Evolutionary conservation across 2,888 invertebrate genomes (phyloP).

Genomic region (Erebia epiphron): DNA sequence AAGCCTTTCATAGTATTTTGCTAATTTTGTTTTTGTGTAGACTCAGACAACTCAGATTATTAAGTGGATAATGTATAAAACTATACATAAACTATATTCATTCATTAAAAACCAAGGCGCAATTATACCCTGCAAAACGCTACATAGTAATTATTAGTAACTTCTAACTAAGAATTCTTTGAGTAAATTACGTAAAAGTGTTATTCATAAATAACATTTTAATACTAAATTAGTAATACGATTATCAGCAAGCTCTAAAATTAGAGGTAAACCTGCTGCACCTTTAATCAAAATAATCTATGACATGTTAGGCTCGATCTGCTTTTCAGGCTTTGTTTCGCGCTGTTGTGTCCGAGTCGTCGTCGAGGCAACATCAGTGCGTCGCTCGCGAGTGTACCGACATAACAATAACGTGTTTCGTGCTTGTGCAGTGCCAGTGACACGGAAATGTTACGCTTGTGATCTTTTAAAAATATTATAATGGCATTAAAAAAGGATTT

Average conservation of each 20-base stretch:
- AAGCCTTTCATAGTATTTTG: too few species aligned
- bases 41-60: too few species aligned
- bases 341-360: constrained; percentile 75
- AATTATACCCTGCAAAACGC: too few species aligned
- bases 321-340: constrained; percentile 57
- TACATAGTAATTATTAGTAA: too few species aligned
- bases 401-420: constrained; percentile 46
- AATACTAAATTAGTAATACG: too few species aligned
- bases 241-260: neutral
- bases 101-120: too few species aligned
- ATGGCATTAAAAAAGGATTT: constrained; percentile 80
- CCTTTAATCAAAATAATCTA: constrained; percentile 53
- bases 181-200: too few species aligned
- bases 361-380: constrained; percentile 68
- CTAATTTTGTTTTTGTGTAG: too few species aligned
- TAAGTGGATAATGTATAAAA: too few species aligned
- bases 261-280: constrained; percentile 3
- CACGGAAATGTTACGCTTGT: constrained; percentile 66
- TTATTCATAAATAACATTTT: too few species aligned
- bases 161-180: too few species aligned
- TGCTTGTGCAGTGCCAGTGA: constrained; percentile 67
- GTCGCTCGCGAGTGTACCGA: constrained; percentile 57
- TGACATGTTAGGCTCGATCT: constrained; percentile 58
- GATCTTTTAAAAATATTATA: constrained; percentile 53
- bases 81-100: too few species aligned